Conservation (phyloP, 2,888 invertebrate species). For the Deroplatys truncata region DNA sequence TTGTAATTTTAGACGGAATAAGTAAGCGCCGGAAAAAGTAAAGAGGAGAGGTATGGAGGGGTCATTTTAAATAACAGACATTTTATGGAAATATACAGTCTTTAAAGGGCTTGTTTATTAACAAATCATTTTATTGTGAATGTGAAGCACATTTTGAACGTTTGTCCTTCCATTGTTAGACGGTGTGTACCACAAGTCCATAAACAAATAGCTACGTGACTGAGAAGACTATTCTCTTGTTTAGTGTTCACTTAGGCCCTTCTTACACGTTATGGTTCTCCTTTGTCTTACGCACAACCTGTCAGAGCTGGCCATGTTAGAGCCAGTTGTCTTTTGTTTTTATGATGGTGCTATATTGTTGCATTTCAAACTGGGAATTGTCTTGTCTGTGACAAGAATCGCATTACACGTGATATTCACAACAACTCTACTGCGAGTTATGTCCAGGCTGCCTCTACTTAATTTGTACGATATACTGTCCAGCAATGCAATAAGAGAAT, state of each 20-base stretch:
- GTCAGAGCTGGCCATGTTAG: neutral
- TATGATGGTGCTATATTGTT: neutral
- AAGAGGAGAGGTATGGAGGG: no score
- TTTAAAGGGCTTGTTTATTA: no score
- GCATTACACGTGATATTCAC: neutral
- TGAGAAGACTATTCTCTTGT: no score
- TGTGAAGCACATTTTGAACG: no score
- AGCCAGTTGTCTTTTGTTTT: neutral
- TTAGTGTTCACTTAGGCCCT: neutral
- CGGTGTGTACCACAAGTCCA: no score
- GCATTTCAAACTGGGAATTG: neutral
- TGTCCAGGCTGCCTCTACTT: neutral
- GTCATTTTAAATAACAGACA: no score
- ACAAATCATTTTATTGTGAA: no score
- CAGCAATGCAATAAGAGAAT: neutral
- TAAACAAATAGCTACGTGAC: no score
- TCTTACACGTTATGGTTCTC: neutral
- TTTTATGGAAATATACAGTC: no score
- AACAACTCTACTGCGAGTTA: neutral
- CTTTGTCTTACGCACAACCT: neutral
- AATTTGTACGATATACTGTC: neutral
- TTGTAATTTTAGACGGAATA: no score
- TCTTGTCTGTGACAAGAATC: constrained; percentile 3
- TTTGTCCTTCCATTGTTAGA: no score
- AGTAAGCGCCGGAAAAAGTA: no score